A percentile compares a stretch with the other conserved stretches of the same genome.
phyloP scores from a whole-genome alignment of 2,113 vertebrate species.

The Glaucomys volans region DNA sequence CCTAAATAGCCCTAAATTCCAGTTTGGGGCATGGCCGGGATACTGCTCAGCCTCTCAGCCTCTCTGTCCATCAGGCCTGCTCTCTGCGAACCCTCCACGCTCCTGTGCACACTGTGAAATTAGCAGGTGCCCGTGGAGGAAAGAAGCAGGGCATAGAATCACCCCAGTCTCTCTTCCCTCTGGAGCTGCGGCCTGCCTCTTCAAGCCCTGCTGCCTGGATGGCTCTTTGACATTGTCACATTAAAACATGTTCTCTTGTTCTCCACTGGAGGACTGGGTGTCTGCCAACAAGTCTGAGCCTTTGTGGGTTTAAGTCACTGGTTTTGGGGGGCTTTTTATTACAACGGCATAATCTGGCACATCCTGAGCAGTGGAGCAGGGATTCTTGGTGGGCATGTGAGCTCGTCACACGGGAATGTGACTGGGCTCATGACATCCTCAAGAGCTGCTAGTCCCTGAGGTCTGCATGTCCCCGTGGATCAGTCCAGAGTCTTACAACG shows the following conservation, averaged over 20 bases:
- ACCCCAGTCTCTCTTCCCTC: neutral
- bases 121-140: neutral
- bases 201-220: neutral
- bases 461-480: neutral
- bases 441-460: neutral
- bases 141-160: rapidly evolving
- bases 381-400: neutral
- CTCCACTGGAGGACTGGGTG: neutral
- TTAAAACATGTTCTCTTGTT: neutral
- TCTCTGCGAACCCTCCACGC: neutral
- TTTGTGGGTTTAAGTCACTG: neutral
- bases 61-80: too few relatives aligned
- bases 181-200: neutral
- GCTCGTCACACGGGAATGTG: neutral
- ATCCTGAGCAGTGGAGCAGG: neutral
- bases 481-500: neutral
- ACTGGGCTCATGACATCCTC: neutral
- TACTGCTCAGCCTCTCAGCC: rapidly evolving
- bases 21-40: neutral
- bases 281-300: too few relatives aligned
- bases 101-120: neutral
- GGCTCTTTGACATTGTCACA: neutral
- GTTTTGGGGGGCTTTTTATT: neutral
- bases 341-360: too few relatives aligned
- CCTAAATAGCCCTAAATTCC: neutral